Conservation (phyloP, 2,113 vertebrate genomes). For the Dendrocopos noguchii region DNA sequence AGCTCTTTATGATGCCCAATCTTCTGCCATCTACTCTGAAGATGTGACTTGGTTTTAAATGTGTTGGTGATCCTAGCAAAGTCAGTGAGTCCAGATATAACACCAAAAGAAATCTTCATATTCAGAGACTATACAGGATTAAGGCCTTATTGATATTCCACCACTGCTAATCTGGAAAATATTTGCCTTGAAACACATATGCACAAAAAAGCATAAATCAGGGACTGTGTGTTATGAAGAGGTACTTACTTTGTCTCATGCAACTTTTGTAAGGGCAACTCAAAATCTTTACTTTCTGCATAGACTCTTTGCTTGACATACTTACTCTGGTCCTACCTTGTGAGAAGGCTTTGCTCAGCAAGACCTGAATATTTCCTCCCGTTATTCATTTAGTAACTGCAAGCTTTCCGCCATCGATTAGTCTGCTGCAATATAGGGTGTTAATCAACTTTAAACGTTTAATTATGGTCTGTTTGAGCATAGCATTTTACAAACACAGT, state of each 20-base stretch:
- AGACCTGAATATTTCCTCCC: constrained; percentile 11
- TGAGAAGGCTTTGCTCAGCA: not conserved
- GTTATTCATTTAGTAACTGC: not conserved
- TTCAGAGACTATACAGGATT: not conserved
- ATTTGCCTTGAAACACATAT: not conserved
- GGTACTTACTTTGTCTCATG: not conserved
- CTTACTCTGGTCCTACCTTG: not conserved
- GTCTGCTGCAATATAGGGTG: not conserved
- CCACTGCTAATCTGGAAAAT: not conserved
- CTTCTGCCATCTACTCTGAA: not conserved
- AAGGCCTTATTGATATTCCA: not conserved
- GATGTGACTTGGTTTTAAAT: not conserved
- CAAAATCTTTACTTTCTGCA: not conserved
- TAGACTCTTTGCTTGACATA: not conserved
- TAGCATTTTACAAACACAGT: constrained; percentile 4
- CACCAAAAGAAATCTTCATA: not conserved
- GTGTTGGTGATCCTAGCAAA: not conserved
- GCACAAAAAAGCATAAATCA: not conserved
- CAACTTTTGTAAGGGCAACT: not conserved
- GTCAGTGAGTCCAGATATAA: not conserved
- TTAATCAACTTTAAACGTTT: constrained; percentile 38
- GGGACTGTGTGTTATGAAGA: not conserved
- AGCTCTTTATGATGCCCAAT: not conserved
- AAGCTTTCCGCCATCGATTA: not conserved
- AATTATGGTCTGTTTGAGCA: constrained; percentile 39